Conservation (phyloP, 2,797 vertebrate genomes). For the Mastacembelus armatus region DNA sequence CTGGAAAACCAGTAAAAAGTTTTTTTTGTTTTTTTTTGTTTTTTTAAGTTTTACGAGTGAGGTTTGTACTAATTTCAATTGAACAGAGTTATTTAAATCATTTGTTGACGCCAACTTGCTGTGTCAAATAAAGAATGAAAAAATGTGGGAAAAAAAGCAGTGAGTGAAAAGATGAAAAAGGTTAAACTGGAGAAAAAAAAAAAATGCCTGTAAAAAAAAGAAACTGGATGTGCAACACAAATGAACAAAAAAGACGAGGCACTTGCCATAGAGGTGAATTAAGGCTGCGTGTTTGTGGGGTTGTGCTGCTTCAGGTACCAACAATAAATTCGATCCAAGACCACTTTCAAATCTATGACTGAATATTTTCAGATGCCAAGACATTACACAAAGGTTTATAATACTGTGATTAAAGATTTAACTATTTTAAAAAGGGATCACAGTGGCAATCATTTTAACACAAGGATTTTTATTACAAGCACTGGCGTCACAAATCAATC, state of each 20-base stretch:
- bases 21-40: conserved; percentile 29
- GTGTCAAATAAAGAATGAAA: not conserved
- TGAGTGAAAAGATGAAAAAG: not conserved
- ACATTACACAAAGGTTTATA: no score
- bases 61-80: conserved; percentile 43
- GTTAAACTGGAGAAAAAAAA: no score
- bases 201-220: not conserved
- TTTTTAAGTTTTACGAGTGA: conserved; percentile 44
- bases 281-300: no score
- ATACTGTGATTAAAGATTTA: no score
- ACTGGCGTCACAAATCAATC: no score
- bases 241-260: not conserved
- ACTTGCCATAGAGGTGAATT: not conserved
- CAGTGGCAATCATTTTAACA: no score
- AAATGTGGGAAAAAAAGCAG: not conserved
- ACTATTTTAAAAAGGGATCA: no score
- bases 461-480: no score
- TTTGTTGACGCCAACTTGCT: conserved; percentile 35
- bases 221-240: not conserved
- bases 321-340: no score
- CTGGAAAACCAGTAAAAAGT: conserved; percentile 46
- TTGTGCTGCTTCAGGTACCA: no score
- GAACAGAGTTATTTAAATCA: conserved; percentile 28
- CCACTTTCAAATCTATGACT: no score
- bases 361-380: no score